These are phyloP conservation scores for Galendromus occidentalis DNA, from an alignment of 1,140 invertebrate species.

Conservation along the genomic window DNA sequence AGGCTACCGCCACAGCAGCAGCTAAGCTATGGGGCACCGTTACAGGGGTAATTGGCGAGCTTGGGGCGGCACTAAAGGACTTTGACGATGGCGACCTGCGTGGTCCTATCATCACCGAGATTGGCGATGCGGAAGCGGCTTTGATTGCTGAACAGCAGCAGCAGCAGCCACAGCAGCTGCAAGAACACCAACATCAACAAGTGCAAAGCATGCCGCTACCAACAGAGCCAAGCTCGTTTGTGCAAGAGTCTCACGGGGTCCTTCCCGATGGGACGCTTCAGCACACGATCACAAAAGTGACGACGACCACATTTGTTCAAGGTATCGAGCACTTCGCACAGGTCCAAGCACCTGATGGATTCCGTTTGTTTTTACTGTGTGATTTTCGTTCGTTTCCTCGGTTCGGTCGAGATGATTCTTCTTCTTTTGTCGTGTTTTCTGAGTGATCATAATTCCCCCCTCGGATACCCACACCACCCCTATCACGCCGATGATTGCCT, in stretches of 20 bases:
- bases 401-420: no score
- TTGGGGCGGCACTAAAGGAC: slow-evolving; percentile 11
- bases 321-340: slow-evolving; percentile 15
- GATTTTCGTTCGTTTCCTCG: no score
- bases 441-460: no score
- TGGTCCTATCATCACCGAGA: slow-evolving; percentile 11
- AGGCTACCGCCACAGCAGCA: no score
- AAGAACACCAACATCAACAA: no score
- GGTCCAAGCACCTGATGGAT: slow-evolving; percentile 15
- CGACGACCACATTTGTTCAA: slow-evolving; percentile 16
- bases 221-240: not conserved
- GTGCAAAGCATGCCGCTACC: not conserved
- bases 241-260: slow-evolving; percentile 13
- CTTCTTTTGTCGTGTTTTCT: no score
- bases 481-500: no score
- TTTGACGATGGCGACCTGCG: slow-evolving; percentile 1
- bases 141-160: not conserved
- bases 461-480: no score
- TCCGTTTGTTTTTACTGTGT: no score
- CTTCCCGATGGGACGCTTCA: slow-evolving; percentile 14
- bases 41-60: slow-evolving; percentile 10
- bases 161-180: not conserved
- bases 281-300: slow-evolving; percentile 16
- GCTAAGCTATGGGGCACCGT: not conserved
- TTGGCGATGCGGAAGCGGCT: not conserved